These are phyloP conservation scores for Alsophila aescularia DNA, from an alignment of 2,888 invertebrate species.

Conservation along the genomic window DNA sequence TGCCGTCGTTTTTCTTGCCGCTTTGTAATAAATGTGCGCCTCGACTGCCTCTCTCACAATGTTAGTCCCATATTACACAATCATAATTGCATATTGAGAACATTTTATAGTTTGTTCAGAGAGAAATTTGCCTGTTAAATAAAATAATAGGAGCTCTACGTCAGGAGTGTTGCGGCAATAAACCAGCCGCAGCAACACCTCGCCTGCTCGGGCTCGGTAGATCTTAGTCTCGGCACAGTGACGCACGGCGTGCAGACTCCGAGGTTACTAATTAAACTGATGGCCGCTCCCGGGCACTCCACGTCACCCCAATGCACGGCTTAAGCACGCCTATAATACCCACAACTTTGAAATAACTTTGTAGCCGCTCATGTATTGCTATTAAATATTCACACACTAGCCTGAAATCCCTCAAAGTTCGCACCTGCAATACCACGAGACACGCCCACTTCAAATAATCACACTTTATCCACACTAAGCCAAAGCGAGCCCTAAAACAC, in stretches of 20 bases:
- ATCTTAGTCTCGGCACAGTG: constrained; percentile 6
- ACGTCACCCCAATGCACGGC: constrained; percentile 13
- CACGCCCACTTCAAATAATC: constrained; percentile 31
- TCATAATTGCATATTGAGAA: constrained; percentile 52
- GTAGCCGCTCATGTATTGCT: constrained; percentile 10
- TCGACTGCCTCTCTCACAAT: constrained; percentile 63
- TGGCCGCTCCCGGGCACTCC: constrained; percentile 7
- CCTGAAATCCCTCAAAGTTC: constrained; percentile 24
- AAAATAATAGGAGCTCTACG: constrained; percentile 16
- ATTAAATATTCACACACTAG: constrained; percentile 22
- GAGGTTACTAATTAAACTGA: constrained; percentile 22
- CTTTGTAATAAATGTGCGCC: constrained; percentile 74
- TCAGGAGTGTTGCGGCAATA: constrained; percentile 9
- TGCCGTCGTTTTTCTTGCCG: constrained; percentile 74
- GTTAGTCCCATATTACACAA: constrained; percentile 62
- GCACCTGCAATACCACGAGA: constrained; percentile 17
- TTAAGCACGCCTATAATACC: constrained; percentile 13
- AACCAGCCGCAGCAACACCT: background rate
- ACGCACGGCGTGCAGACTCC: constrained; percentile 4
- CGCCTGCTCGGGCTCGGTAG: constrained; percentile 9
- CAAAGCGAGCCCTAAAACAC: constrained; percentile 28
- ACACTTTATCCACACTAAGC: constrained; percentile 30
- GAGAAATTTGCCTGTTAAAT: constrained; percentile 25
- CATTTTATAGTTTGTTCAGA: constrained; percentile 35
- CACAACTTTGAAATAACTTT: constrained; percentile 18